These are phyloP conservation scores for Furcifer pardalis DNA, from an alignment of 2,797 vertebrate species.

Conservation along the genomic window DNA sequence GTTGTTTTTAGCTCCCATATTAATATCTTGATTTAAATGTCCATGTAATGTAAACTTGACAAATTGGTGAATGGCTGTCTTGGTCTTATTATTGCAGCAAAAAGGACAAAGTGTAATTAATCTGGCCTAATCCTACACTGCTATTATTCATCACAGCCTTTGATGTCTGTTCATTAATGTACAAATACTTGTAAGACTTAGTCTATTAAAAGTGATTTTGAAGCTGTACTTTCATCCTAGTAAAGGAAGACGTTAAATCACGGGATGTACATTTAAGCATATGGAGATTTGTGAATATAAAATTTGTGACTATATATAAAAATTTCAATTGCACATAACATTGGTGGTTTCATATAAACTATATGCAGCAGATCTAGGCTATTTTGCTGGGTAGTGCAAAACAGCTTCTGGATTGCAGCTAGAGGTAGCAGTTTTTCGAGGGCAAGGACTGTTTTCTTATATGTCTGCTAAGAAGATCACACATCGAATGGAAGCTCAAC, in stretches of 20 bases:
- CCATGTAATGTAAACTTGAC: background rate
- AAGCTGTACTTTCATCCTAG: background rate
- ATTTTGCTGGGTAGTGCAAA: background rate
- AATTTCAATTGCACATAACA: background rate
- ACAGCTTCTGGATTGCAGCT: background rate
- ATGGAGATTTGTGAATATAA: background rate
- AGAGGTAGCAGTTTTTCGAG: background rate
- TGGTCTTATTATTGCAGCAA: background rate
- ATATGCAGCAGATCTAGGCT: background rate
- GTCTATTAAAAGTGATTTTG: slow-evolving; percentile 10
- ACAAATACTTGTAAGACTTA: background rate
- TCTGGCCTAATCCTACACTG: slow-evolving; percentile 8
- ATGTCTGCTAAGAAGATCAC: background rate
- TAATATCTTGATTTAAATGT: slow-evolving; percentile 24
- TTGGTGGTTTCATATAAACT: background rate
- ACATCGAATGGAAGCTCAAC: background rate
- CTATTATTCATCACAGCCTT: slow-evolving; percentile 2
- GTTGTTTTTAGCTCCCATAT: background rate
- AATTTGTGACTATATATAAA: no score
- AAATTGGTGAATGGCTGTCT: slow-evolving; percentile 16
- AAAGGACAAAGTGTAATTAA: slow-evolving; percentile 11
- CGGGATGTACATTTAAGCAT: background rate
- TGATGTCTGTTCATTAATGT: background rate
- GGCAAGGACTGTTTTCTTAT: background rate
- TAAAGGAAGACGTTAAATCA: slow-evolving; percentile 8